These are phyloP conservation scores for Bradypodion ventrale DNA, from an alignment of 2,797 vertebrate genomes.

Conservation along the genomic window DNA sequence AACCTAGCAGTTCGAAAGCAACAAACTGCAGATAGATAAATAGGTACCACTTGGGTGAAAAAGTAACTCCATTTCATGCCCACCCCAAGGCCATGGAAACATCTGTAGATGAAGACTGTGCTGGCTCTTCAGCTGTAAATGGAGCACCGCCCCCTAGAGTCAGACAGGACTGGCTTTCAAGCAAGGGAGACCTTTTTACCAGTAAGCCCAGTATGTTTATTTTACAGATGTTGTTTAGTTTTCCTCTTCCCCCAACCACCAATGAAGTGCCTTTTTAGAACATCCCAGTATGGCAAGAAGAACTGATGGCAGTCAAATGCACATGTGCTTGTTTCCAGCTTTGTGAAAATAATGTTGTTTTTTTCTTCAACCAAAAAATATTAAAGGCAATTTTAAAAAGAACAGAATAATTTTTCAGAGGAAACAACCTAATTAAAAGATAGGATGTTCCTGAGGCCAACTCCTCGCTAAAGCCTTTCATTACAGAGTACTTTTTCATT, in stretches of 20 bases:
- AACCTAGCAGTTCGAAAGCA: too few species aligned
- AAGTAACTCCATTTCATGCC: too few species aligned
- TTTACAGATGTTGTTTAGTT: background rate
- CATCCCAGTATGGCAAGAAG: background rate
- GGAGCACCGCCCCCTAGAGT: too few species aligned
- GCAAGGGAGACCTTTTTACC: too few species aligned
- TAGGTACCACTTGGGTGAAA: too few species aligned
- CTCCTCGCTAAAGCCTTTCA: constrained; percentile 35
- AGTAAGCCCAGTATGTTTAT: too few species aligned
- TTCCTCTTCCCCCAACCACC: background rate
- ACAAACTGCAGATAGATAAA: too few species aligned
- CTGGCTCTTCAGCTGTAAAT: too few species aligned
- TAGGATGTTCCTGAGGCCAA: constrained; percentile 2
- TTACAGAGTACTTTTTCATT: constrained; percentile 40
- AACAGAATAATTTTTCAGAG: background rate
- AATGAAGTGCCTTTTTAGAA: background rate
- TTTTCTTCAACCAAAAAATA: background rate
- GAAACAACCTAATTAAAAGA: constrained; percentile 26
- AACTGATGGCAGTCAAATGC: background rate
- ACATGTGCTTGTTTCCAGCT: background rate
- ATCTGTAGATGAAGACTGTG: too few species aligned
- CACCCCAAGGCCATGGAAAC: too few species aligned
- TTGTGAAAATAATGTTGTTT: background rate
- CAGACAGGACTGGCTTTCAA: too few species aligned
- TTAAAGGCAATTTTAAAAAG: background rate